Evolutionary conservation across 35 echinoderm and acorn worm genomes (phyloP).

Genomic region (Amphiura filiformis): DNA sequence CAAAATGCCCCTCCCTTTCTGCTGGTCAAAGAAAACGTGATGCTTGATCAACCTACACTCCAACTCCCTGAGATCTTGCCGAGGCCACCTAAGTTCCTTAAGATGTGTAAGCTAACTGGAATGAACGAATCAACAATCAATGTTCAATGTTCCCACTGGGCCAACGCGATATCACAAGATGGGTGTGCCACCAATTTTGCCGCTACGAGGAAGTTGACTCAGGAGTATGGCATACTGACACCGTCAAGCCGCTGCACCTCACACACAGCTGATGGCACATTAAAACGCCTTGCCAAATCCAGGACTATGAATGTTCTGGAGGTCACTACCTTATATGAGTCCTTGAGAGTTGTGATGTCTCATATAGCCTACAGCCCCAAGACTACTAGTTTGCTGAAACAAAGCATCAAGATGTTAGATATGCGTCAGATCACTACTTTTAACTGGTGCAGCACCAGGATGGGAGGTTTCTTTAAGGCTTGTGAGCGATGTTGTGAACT

Average conservation of each 20-base stretch:
- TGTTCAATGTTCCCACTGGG: neutral
- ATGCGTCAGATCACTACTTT: neutral
- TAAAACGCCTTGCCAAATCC: neutral
- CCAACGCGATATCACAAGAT: neutral
- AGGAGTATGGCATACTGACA: neutral
- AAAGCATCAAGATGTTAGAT: neutral
- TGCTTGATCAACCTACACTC: no score
- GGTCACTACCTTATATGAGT: neutral
- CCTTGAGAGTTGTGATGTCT: neutral
- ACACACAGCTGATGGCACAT: neutral
- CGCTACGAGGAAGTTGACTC: neutral
- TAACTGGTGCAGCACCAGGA: neutral
- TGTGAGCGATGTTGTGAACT: neutral
- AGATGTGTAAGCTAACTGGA: neutral
- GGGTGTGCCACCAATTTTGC: neutral
- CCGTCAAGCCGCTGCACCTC: neutral
- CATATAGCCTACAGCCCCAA: neutral
- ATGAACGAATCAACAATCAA: neutral
- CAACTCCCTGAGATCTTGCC: no score
- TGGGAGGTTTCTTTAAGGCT: neutral
- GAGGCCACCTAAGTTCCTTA: no score
- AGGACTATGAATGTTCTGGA: neutral
- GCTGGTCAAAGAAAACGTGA: no score
- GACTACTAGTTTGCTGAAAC: neutral
- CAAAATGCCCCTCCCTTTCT: no score